Evolutionary conservation across 2,888 invertebrate species (phyloP).

Genomic region (Cremastinae sp.): DNA sequence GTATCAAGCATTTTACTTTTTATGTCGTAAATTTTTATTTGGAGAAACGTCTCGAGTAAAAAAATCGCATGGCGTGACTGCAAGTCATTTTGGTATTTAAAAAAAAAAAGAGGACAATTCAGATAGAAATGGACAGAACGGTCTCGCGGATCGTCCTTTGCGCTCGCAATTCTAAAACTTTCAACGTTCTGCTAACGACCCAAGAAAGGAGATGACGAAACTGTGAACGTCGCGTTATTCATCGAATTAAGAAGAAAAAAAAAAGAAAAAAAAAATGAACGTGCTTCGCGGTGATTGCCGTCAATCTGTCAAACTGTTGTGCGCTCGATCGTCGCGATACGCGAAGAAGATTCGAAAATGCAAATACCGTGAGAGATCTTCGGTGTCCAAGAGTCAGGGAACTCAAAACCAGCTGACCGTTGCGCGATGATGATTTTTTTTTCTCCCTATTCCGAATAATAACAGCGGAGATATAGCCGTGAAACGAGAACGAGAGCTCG

Average conservation of each 20-base stretch:
- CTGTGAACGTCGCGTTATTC: background rate
- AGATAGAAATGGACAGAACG: too few relatives aligned
- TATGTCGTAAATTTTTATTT: too few relatives aligned
- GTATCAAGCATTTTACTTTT: too few relatives aligned
- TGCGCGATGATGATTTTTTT: constrained; percentile 2
- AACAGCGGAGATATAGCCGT: constrained; percentile 16
- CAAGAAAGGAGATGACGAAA: background rate
- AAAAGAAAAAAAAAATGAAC: background rate
- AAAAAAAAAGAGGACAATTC: too few relatives aligned
- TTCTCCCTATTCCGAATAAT: constrained; percentile 12
- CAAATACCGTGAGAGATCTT: constrained; percentile 25
- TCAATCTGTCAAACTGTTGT: constrained; percentile 25
- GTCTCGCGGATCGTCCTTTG: too few relatives aligned
- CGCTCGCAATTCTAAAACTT: background rate
- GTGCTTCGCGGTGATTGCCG: background rate
- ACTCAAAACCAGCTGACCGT: constrained; percentile 23
- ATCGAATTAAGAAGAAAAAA: background rate
- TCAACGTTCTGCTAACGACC: background rate
- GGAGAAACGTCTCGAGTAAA: too few relatives aligned
- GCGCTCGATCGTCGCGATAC: background rate
- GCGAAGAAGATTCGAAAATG: constrained; percentile 5
- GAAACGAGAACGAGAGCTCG: constrained; percentile 20
- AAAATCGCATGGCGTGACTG: too few relatives aligned
- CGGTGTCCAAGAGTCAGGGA: constrained; percentile 3
- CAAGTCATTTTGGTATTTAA: too few relatives aligned